Percentiles rank a stretch among this genome's conserved stretches.
These are phyloP conservation scores for Tipula lateralis DNA, from an alignment of 2,888 invertebrate genomes.

Conservation along the genomic window DNA sequence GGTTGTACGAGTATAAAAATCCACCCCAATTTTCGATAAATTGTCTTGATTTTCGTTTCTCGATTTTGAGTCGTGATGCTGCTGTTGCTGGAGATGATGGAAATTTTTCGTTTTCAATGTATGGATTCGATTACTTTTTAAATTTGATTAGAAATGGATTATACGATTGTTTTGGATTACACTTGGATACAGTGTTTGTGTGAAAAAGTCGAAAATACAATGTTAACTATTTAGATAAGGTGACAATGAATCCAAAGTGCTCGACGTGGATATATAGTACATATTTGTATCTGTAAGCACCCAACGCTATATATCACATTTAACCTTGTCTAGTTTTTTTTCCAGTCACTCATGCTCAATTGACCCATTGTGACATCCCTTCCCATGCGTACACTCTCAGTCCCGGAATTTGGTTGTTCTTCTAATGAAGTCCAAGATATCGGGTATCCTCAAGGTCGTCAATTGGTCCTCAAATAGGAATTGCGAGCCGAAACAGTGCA, in stretches of 20 bases:
- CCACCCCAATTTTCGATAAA: background rate
- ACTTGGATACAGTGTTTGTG: background rate
- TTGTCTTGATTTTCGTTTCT: background rate
- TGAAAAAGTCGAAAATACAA: background rate
- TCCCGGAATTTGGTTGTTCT: too few relatives aligned
- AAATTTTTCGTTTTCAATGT: background rate
- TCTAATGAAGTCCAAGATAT: too few relatives aligned
- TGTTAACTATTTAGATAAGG: background rate
- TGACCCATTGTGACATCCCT: too few relatives aligned
- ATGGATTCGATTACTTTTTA: background rate
- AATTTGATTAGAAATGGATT: background rate
- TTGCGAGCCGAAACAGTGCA: too few relatives aligned
- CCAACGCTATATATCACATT: too few relatives aligned
- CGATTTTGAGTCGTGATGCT: background rate
- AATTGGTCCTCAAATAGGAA: too few relatives aligned
- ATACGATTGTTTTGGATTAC: background rate
- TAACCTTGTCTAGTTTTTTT: too few relatives aligned
- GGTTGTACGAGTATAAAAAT: background rate
- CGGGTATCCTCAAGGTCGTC: too few relatives aligned
- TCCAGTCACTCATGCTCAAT: too few relatives aligned
- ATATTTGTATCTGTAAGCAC: too few relatives aligned
- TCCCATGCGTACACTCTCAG: too few relatives aligned
- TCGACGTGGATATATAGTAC: too few relatives aligned
- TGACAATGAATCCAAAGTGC: background rate
- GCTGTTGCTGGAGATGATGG: background rate